Base-by-base conservation (phyloP, 92 coral and sea anemone species). In the Parazoanthus swiftii region DNA sequence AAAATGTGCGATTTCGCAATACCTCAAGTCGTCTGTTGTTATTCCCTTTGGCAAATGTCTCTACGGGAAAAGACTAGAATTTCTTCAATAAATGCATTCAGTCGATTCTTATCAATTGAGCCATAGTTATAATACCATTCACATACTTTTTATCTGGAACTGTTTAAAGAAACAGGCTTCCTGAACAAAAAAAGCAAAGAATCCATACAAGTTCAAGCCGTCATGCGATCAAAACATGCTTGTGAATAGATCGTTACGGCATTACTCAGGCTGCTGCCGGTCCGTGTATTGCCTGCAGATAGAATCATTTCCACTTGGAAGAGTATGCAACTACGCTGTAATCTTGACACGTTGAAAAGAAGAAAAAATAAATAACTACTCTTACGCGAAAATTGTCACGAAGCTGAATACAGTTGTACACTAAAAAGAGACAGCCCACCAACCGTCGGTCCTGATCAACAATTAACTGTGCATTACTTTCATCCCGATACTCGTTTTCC, bases 31-130 rank as follows among this genome's bases (percentile, higher is more conserved):
- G 3, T 66, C 72, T 66, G 72, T 66, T 66, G 72, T 66, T 66
- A 66, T 66, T 66, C 72, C 0, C 26, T 66, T 14, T 66, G 72
- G 25, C 72, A 66, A 15, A 66, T 66, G 72, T 66, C 72, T 29
- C 72, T 14, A 66, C 72, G 72, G 72, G 72, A 65, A 66, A 66
- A 66, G 72, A 66, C 72, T 66, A 66, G 26, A 66, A 66, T 15
- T 66, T 66, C 72, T 66, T 66, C 25, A 66, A 66, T 66, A 66
- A 66, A 66, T 66, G 26, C 72, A 14, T 66, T 66, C 72, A 66
- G 72, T 66, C 72, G 72, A 14, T 66, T 66, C 72, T 66, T 66
- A 66, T 66, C 72, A 66, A 66, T 66, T 66, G 72, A 66, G 2
- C 72, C 72, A 15, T 14, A 66, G 25, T 66, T 0, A 66, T 66